Base-by-base conservation (phyloP, 1,140 invertebrate species). In the Drosophila simulans region DNA sequence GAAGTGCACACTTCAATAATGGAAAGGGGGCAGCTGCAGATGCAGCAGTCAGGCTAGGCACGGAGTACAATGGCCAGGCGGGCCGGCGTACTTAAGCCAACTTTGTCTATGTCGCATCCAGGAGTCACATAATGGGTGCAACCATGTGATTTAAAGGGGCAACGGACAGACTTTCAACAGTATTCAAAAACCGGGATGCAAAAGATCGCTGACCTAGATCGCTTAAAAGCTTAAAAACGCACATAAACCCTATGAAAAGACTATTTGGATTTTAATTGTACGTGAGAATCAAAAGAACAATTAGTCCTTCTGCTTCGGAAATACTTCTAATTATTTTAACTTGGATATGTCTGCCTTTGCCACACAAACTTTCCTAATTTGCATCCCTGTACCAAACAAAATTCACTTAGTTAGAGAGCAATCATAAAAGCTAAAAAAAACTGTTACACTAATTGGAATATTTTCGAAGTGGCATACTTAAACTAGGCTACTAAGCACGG, bases 1-100 rank as follows among this genome's bases (percentile, higher is more conserved):
- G 69, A 85, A 85, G 82, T 81, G 77, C 82, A 71, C 82, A 86
- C 82, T 85, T 85, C 82, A 81, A 77, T 78, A 86, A 78, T 73
- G 59, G 78, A 80, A 86, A 34, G 74, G 43, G 77, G 58, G 56
- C 54, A 54, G 54, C 60, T 69, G 72, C 31, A 55, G 51, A 56
- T 69, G 72, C 60, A 66, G 58, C 65, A 59, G 46, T 59, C 51
- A 48, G 57, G 75, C 63, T 46, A 57, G 63, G 65, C 69, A 72
- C 53, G 13, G 34, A 75, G 55, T 51, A 85, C 81, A 85, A 72
- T 72, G 59, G 60, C 58, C 63, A 68, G 52, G 74, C 63, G 68
- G 52, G 65, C 65, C 43, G 45, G 25, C 13, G 42, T 43, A 54
- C 80, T 84, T 65, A 49, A 66, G 35, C 51, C 64, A 71, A 71